A percentile compares a stretch with the other conserved stretches of the same genome.
phyloP scores from a whole-genome alignment of 2,797 vertebrate species.

The Microctenopoma steveboyesi region DNA sequence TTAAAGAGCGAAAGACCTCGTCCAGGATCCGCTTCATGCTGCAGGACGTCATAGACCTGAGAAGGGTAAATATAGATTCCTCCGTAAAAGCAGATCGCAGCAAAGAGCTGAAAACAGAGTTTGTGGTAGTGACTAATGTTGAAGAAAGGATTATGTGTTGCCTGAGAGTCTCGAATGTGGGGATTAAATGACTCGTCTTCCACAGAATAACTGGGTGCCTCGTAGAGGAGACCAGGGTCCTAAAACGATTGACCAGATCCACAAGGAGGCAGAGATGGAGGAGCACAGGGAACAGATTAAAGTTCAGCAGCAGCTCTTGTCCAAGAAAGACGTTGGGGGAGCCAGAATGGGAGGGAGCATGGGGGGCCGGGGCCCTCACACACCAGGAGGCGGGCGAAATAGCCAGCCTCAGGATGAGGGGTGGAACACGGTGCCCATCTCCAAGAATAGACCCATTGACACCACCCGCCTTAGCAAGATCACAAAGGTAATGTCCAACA shows the following conservation, averaged over 20 bases:
- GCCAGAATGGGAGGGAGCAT: slow-evolving; percentile 69
- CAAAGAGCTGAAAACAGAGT: background rate
- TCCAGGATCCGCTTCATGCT: slow-evolving; percentile 98
- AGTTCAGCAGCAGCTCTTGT: slow-evolving; percentile 94
- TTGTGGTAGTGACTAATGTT: background rate
- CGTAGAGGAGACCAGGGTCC: slow-evolving; percentile 96
- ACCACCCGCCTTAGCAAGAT: slow-evolving; percentile 95
- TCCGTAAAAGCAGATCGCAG: background rate
- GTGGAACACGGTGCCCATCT: slow-evolving; percentile 98
- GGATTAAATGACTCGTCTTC: background rate
- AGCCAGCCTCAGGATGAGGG: slow-evolving; percentile 92
- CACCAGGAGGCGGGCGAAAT: slow-evolving; percentile 82
- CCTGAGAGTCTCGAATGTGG: background rate
- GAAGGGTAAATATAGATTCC: slow-evolving; percentile 81
- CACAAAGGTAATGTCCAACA: slow-evolving; percentile 87
- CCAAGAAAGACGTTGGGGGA: slow-evolving; percentile 83
- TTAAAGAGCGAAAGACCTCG: slow-evolving; percentile 96
- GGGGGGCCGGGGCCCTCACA: slow-evolving; percentile 78
- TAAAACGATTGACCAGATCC: slow-evolving; percentile 99
- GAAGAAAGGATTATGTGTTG: background rate
- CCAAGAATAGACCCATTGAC: slow-evolving; percentile 94
- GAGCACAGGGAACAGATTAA: slow-evolving; percentile 96
- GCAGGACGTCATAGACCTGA: slow-evolving; percentile 94
- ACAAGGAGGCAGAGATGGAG: slow-evolving; percentile 97
- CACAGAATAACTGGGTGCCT: slow-evolving; percentile 93